phyloP scores from a whole-genome alignment of 1,140 invertebrate genomes.

The Tetragnatha versicolor region DNA sequence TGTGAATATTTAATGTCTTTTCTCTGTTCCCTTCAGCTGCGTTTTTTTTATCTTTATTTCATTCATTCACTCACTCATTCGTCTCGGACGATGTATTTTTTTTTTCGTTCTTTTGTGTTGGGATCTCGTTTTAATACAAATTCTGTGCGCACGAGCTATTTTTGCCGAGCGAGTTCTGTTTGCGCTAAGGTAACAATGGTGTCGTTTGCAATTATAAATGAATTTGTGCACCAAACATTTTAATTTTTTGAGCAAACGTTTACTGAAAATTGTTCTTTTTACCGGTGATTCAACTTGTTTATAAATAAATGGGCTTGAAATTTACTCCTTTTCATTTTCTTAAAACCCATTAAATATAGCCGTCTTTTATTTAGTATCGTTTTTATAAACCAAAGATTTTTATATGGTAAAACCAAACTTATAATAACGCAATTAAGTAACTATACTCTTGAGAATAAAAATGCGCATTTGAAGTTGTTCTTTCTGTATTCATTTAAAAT shows the following conservation, averaged over 20 bases:
- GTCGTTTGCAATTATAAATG: no score
- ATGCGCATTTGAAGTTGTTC: no score
- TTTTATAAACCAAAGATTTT: neutral
- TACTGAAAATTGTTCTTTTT: no score
- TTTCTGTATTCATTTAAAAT: no score
- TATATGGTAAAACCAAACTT: neutral
- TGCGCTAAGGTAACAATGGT: no score
- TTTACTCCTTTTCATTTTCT: neutral
- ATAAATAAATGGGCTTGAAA: neutral
- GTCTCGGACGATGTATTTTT: neutral
- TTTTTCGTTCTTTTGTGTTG: neutral
- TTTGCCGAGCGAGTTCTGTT: neutral
- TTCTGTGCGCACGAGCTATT: neutral
- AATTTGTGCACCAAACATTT: no score
- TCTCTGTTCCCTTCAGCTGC: slow-evolving; percentile 23
- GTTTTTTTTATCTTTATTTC: slow-evolving; percentile 1
- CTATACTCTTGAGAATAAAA: no score
- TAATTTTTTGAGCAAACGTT: no score
- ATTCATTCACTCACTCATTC: neutral
- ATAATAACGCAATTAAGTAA: no score
- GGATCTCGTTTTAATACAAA: neutral
- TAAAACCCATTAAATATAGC: neutral
- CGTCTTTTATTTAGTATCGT: neutral
- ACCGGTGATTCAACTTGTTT: no score
- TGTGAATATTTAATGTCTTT: slow-evolving; percentile 49